Evolutionary conservation across 2,888 invertebrate species (phyloP).

Genomic region (Drosophila meridionalis): DNA sequence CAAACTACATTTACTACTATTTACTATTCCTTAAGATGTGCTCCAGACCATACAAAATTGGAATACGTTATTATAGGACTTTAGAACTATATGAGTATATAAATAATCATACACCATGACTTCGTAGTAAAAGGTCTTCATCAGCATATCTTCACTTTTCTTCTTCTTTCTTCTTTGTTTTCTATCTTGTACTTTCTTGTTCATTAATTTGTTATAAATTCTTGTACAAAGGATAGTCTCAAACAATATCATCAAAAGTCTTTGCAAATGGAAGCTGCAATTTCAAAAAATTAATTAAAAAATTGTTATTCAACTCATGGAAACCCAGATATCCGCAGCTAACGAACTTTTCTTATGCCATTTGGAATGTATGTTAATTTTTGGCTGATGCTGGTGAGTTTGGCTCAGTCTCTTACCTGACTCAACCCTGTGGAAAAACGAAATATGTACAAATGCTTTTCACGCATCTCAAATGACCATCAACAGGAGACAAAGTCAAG

Average conservation of each 20-base stretch:
- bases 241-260: background rate
- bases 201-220: background rate
- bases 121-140: background rate
- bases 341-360: constrained; percentile 17
- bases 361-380: constrained; percentile 11
- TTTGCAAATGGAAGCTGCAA: background rate
- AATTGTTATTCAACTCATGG: background rate
- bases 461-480: constrained; percentile 57
- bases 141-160: background rate
- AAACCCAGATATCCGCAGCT: background rate
- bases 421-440: constrained; percentile 13
- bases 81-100: too few relatives aligned
- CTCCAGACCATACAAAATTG: too few relatives aligned
- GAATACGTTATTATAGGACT: too few relatives aligned
- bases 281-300: constrained; percentile 16
- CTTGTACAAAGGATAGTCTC: background rate
- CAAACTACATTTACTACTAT: too few relatives aligned
- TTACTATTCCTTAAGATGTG: too few relatives aligned
- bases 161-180: too few relatives aligned
- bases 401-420: background rate
- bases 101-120: too few relatives aligned
- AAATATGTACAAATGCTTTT: constrained; percentile 21
- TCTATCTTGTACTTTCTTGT: too few relatives aligned
- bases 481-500: constrained; percentile 35
- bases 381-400: constrained; percentile 27